Conservation (phyloP, 92 coral and sea anemone genomes). For the Zoanthus sociatus region DNA sequence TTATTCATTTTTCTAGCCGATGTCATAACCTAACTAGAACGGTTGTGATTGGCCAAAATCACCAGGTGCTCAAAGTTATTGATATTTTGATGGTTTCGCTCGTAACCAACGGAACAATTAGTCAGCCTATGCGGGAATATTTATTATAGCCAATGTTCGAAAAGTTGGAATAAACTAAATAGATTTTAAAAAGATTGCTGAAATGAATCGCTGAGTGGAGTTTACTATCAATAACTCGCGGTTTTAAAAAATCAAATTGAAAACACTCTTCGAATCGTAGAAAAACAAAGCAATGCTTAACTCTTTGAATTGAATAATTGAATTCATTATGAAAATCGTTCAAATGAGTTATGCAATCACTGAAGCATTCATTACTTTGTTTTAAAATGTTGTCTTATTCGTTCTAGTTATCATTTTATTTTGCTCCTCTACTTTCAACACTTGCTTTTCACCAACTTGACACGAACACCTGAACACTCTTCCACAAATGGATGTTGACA, state of each 20-base stretch:
- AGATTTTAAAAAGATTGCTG: neutral
- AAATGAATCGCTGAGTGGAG: neutral
- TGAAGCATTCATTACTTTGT: constrained; percentile 9
- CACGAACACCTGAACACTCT: neutral
- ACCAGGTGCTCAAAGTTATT: constrained; percentile 38
- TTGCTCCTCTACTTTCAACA: neutral
- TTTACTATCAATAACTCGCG: neutral
- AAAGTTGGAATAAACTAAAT: neutral
- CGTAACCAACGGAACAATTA: neutral
- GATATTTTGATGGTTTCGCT: neutral
- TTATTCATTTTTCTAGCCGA: constrained; percentile 25
- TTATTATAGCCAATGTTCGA: neutral
- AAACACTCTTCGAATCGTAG: constrained; percentile 2
- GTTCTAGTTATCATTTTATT: neutral
- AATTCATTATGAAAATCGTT: constrained; percentile 30
- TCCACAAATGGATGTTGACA: neutral
- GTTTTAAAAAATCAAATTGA: neutral
- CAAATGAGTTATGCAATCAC: neutral
- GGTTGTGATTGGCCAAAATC: constrained; percentile 18
- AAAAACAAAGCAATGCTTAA: neutral
- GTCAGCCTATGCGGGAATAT: constrained; percentile 6
- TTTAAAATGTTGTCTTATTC: neutral
- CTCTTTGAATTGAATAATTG: constrained; percentile 27
- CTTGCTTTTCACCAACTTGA: neutral
- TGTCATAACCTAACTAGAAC: neutral